Evolutionary conservation across 2,113 vertebrate species (phyloP).

Genomic region (Strix aluco): DNA sequence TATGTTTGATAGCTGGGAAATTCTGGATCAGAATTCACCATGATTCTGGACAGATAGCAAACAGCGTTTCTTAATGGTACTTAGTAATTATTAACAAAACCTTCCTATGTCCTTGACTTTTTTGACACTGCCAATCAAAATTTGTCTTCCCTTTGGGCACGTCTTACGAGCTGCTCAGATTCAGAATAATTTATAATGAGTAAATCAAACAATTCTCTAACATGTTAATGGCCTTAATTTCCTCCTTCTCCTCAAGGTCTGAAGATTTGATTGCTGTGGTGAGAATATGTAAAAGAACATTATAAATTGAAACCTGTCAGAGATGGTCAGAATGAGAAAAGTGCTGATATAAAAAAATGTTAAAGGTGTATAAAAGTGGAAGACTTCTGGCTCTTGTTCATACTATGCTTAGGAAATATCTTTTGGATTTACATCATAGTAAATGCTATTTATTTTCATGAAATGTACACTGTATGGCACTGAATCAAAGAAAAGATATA

Average conservation of each 20-base stretch:
- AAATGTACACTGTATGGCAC: not conserved
- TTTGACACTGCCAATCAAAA: conserved; percentile 69
- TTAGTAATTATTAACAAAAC: conserved; percentile 55
- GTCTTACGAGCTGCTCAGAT: conserved; percentile 62
- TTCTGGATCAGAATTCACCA: not conserved
- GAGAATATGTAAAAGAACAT: conserved; percentile 70
- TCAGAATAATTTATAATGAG: conserved; percentile 72
- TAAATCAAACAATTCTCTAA: conserved; percentile 74
- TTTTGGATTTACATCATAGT: not conserved
- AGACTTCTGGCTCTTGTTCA: not conserved
- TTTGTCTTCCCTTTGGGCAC: conserved; percentile 59
- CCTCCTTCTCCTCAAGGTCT: conserved; percentile 74
- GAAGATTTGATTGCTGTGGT: conserved; percentile 71
- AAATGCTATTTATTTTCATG: conserved; percentile 23
- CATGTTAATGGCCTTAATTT: conserved; percentile 77
- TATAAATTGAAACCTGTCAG: conserved; percentile 67
- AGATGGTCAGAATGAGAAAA: conserved; percentile 62
- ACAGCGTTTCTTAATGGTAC: not conserved
- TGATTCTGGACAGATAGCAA: not conserved
- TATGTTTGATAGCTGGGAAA: not conserved
- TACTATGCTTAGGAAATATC: not conserved
- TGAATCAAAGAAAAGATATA: not conserved
- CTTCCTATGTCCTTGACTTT: conserved; percentile 53
- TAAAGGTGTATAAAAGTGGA: conserved; percentile 31
- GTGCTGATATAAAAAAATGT: conserved; percentile 36